These are phyloP conservation scores for Seladonia tumulorum DNA, from an alignment of 2,888 invertebrate genomes.

Conservation along the genomic window DNA sequence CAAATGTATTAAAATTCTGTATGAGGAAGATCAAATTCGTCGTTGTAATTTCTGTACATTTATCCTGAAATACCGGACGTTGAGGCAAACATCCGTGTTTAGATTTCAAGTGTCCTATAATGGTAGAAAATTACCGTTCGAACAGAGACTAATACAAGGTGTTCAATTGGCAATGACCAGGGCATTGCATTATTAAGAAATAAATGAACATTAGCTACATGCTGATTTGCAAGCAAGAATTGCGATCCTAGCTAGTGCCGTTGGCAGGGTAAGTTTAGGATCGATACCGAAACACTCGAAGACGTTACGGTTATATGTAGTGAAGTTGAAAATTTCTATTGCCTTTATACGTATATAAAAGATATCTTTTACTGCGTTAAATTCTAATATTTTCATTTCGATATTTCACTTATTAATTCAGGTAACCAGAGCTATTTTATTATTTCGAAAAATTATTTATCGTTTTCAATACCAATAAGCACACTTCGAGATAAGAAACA, in stretches of 20 bases:
- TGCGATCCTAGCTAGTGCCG: constrained; percentile 23
- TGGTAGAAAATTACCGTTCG: neutral
- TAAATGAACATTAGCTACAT: neutral
- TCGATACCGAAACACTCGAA: constrained; percentile 58
- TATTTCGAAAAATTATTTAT: neutral
- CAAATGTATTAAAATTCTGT: neutral
- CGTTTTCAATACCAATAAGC: neutral
- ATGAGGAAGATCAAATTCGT: neutral
- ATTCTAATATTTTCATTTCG: neutral
- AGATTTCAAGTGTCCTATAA: neutral
- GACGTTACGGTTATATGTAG: constrained; percentile 32
- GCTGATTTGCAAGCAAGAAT: constrained; percentile 33
- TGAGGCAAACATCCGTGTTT: neutral
- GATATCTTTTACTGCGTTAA: neutral
- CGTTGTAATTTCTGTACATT: neutral
- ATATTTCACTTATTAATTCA: neutral
- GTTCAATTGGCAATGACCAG: neutral
- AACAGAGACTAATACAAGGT: neutral
- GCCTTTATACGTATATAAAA: neutral
- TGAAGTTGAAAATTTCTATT: constrained; percentile 23
- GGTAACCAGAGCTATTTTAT: neutral
- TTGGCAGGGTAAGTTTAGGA: constrained; percentile 45
- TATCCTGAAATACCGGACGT: neutral
- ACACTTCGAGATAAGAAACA: neutral
- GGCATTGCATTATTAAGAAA: neutral